phyloP scores from a whole-genome alignment of 2,797 vertebrate species.

The Pseudocheirus occidentalis region DNA sequence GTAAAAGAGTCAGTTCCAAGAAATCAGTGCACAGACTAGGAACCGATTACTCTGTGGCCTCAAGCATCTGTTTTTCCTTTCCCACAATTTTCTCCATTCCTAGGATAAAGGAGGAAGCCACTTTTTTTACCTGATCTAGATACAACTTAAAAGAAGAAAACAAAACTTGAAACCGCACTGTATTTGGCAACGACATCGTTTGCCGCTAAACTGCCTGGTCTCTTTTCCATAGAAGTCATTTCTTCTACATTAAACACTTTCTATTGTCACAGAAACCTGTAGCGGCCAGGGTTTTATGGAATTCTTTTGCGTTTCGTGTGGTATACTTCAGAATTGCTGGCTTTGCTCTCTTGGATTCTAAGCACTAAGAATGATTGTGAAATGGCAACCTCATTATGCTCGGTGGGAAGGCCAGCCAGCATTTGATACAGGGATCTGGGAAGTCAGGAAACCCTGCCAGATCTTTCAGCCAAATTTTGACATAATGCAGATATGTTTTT shows the following conservation, averaged over 20 bases:
- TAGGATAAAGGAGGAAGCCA: background rate
- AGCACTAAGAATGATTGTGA: conserved; percentile 52
- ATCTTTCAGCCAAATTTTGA: conserved; percentile 63
- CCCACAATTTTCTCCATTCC: background rate
- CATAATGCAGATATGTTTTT: conserved; percentile 49
- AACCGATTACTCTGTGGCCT: background rate
- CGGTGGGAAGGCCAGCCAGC: conserved; percentile 62
- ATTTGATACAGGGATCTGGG: conserved; percentile 69
- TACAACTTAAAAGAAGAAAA: conserved; percentile 27
- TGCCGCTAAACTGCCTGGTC: conserved; percentile 10
- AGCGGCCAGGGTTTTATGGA: conserved; percentile 38
- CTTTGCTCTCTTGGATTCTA: conserved; percentile 68
- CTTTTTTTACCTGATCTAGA: background rate
- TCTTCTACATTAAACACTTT: background rate
- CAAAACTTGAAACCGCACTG: background rate
- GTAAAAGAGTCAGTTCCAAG: background rate
- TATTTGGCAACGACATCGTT: conserved; percentile 1
- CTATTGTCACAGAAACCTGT: conserved; percentile 32
- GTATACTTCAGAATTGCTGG: conserved; percentile 55
- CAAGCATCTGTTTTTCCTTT: background rate
- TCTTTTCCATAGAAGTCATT: conserved; percentile 24
- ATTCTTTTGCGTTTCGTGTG: conserved; percentile 37
- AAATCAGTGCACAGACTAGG: background rate
- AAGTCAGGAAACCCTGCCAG: conserved; percentile 58
- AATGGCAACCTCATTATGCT: conserved; percentile 69